Evolutionary conservation across 1,140 invertebrate species (phyloP).

Genomic region (Sinonovacula constricta): DNA sequence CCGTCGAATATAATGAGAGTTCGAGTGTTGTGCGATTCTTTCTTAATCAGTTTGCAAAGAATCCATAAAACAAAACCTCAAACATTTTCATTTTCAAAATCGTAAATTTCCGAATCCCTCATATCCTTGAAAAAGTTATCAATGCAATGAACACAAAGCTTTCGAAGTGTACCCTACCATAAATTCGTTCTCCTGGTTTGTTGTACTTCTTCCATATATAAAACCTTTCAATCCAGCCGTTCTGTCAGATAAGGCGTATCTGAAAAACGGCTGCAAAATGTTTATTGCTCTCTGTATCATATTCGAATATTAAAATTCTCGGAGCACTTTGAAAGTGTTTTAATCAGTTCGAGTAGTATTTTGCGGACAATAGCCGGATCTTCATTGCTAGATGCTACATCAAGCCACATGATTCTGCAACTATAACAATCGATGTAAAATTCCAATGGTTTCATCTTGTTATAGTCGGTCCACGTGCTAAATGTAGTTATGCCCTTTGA

Average conservation of each 20-base stretch:
- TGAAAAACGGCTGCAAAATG: constrained; percentile 32
- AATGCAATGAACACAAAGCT: constrained; percentile 25
- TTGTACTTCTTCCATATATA: constrained; percentile 44
- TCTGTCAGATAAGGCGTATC: constrained; percentile 4
- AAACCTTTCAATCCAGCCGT: constrained; percentile 41
- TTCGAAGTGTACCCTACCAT: constrained; percentile 43
- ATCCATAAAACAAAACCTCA: constrained; percentile 33
- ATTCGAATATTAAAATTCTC: constrained; percentile 27
- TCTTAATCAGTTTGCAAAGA: constrained; percentile 18
- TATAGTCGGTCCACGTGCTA: constrained; percentile 73
- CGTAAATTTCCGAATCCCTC: constrained; percentile 14
- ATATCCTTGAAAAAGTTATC: constrained; percentile 33
- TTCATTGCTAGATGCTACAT: constrained; percentile 67
- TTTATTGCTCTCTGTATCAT: constrained; percentile 51
- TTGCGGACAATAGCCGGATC: constrained; percentile 58
- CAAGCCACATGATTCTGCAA: constrained; percentile 68
- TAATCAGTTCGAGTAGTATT: constrained; percentile 60
- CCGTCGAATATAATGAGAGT: no score
- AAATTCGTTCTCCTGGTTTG: constrained; percentile 48
- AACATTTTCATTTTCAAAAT: constrained; percentile 9
- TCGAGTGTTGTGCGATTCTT: constrained; percentile 17
- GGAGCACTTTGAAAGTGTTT: constrained; percentile 8
- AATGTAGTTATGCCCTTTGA: constrained; percentile 55
- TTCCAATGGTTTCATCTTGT: constrained; percentile 71
- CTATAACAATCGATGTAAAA: constrained; percentile 70